Percentiles rank a stretch among this genome's conserved stretches.
Conservation (phyloP, 2,113 vertebrate species). For the Cyanistes caeruleus region DNA sequence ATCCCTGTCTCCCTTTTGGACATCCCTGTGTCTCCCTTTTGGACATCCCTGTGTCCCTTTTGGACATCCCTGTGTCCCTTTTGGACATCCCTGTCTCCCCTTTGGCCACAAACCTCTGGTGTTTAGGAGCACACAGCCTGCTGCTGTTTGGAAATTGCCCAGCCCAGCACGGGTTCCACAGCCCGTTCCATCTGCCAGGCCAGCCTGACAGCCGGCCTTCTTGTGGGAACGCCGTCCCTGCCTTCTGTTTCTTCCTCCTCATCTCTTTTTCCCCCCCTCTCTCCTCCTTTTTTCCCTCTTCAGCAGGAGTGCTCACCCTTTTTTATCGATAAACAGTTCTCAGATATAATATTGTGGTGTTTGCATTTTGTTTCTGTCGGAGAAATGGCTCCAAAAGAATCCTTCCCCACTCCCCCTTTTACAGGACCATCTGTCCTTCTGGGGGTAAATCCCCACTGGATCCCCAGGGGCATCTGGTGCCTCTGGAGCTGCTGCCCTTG, state of each 20-base stretch:
- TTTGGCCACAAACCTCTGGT: background rate
- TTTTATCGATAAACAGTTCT: rapidly evolving
- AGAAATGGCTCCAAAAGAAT: background rate
- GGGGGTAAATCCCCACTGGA: background rate
- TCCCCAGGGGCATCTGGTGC: rapidly evolving
- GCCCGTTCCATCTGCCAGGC: no score
- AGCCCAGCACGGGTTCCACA: rapidly evolving
- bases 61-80: no score
- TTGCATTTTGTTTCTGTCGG: rapidly evolving
- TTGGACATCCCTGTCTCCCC: no score
- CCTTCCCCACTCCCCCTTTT: background rate
- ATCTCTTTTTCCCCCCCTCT: no score
- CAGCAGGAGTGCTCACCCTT: background rate
- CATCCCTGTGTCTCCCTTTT: no score
- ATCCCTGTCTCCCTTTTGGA: no score
- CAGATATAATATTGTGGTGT: background rate
- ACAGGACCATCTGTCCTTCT: background rate
- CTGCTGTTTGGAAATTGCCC: background rate
- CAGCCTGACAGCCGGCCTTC: background rate
- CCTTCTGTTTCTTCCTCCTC: background rate
- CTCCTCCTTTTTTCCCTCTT: background rate
- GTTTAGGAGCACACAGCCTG: background rate
- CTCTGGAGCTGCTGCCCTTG: background rate
- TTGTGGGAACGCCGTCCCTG: background rate
- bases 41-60: background rate